These are phyloP conservation scores for Endotricha flammealis DNA, from an alignment of 2,888 invertebrate genomes.

Conservation along the genomic window DNA sequence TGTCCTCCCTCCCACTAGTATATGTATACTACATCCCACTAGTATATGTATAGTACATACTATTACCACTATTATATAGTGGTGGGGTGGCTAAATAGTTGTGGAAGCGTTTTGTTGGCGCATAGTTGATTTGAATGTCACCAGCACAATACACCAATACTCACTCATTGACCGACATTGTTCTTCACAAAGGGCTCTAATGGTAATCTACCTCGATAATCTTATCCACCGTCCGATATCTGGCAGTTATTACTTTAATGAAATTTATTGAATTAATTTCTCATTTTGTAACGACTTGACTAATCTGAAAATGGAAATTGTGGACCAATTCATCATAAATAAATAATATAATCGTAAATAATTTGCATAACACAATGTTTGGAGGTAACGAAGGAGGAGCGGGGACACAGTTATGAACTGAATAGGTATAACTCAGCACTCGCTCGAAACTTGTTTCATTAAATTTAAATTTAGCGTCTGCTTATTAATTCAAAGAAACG, in stretches of 20 bases:
- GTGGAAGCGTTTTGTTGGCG: conserved; percentile 8
- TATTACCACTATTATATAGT: no score
- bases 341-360: conserved; percentile 29
- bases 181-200: conserved; percentile 7
- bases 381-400: conserved; percentile 32
- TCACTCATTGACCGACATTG: conserved; percentile 17
- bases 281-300: conserved; percentile 27
- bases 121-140: conserved; percentile 25
- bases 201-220: conserved; percentile 12
- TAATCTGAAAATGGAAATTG: conserved; percentile 27
- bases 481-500: conserved; percentile 66
- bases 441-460: conserved; percentile 65
- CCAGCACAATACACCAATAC: conserved; percentile 17
- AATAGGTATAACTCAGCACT: conserved; percentile 45
- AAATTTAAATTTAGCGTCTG: conserved; percentile 66
- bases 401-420: conserved; percentile 40
- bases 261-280: conserved; percentile 37
- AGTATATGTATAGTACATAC: no score
- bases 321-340: conserved; percentile 35
- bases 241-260: conserved; percentile 19
- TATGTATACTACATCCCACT: no score
- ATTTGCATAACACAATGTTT: conserved; percentile 44
- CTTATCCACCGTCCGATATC: conserved; percentile 16
- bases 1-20: no score
- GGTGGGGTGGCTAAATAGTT: neutral